phyloP scores from a whole-genome alignment of 2,888 invertebrate genomes.

The Cheilosia vernalis region DNA sequence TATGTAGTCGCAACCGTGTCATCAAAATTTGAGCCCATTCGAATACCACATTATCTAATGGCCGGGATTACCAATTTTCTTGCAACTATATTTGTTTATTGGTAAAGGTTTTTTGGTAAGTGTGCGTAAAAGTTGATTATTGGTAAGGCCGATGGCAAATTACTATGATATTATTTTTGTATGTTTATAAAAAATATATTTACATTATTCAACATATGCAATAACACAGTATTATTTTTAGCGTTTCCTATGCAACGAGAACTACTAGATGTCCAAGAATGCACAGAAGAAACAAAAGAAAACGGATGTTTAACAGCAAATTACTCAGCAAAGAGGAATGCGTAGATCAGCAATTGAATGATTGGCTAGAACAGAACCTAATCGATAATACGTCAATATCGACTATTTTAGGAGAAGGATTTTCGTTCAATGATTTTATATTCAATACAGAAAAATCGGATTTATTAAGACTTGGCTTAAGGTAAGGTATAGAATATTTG shows the following conservation, averaged over 20 bases:
- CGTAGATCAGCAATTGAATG: constrained; percentile 86
- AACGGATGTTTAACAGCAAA: constrained; percentile 80
- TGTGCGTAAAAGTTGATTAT: too few species aligned
- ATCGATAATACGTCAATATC: constrained; percentile 88
- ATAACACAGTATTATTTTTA: constrained; percentile 11
- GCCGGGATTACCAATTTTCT: too few species aligned
- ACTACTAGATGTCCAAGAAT: constrained; percentile 12
- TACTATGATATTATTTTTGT: too few species aligned
- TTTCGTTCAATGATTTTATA: constrained; percentile 91
- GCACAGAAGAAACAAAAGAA: constrained; percentile 34
- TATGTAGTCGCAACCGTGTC: too few species aligned
- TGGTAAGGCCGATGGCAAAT: too few species aligned
- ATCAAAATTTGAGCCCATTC: too few species aligned
- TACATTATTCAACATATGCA: neutral
- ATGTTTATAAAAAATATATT: neutral
- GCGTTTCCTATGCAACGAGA: neutral
- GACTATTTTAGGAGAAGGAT: constrained; percentile 89
- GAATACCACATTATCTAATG: too few species aligned
- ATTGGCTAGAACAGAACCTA: constrained; percentile 89
- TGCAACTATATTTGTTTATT: too few species aligned
- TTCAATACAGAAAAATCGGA: constrained; percentile 92
- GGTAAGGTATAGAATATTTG: constrained; percentile 84
- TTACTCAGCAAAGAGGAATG: constrained; percentile 70
- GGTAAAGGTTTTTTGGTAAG: too few species aligned
- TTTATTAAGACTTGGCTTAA: constrained; percentile 90